Evolutionary conservation across 1,140 invertebrate species (phyloP), one percentile per base, ranked within the genome.

Genomic region (Lasioglossum albipes): DNA sequence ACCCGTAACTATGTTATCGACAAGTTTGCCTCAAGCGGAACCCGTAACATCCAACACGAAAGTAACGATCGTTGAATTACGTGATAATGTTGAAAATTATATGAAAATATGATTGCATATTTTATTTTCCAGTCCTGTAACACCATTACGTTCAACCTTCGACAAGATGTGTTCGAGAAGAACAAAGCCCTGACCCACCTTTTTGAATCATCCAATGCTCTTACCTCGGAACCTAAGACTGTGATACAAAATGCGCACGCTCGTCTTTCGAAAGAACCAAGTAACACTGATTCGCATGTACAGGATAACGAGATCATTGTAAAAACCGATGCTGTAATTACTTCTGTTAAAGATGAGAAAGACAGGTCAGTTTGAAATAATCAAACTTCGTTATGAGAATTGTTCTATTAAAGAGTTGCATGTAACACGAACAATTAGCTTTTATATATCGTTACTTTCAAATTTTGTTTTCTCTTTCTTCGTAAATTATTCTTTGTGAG

Each of bases 151-250:
- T 82, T 90, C 52, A 88, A 90, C 82, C 73, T 91, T n/a, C 82
- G 81, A 22, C 85, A 90, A 52, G 90, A 92, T 54, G 59, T 84
- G 42, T 49, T 87, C 20, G 85, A 90, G 68, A 89, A 83, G 59
- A 90, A 85, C 18, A 90, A 88, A 70, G 74, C 85, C 74, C 72
- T 89, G 27, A 82, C 86, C 16, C 85, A 90, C 71, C 77, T 90
- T 31, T 82, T 91, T 42, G 90, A 92, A 81, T 82, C 84, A 49
- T 83, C 91, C 22, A 82, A 78, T n/a, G 84, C 85, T 69, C 84
- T 91, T 67, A 87, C 86, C 71, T 74, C 88, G 42, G 87, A 92
- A 52, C 81, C 86, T 75, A 87, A 91, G 81, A 88, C 88, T 84
- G 86, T 85, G 52, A 78, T 89, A 83, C 82, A 85, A 57, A 87